Base-by-base conservation (phyloP, 2,888 invertebrate species). In the Rhyacophila evoluta region DNA sequence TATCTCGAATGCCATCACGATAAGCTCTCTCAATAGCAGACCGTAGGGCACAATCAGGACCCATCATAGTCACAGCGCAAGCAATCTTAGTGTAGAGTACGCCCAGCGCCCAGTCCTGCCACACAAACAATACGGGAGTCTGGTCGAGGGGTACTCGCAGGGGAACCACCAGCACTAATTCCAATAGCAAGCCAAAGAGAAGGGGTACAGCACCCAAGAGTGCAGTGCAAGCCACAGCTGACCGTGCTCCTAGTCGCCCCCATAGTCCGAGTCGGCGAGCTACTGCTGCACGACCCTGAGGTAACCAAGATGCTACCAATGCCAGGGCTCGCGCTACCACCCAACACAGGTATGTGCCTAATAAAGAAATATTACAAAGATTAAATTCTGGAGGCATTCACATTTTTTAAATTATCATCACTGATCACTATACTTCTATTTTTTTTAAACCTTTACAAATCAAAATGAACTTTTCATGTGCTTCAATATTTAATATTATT, bases 91-190 rank as follows among this genome's bases (percentile, higher is more conserved):
- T 98, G 86, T 99, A 98, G 0, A 99, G 90, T 10, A 99, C 97
- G 27, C 99, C 98, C 28, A 99, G 89, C 0, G 98, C 98, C 99
- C 99, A 99, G 88, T 99, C 98, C 84, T 98, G 96, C 95, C 95
- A 96, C 72, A 96, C 92, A 85, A 96, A 96, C 77, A 95, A 89
- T 36, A 96, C 94, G 0, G 96, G 98, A 5, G 97, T 97, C 87
- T 98, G 97, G 83, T 96, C 94, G 2, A 97, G 89, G 0, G 98
- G 97, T 27, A 99, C 98, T 8, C 98, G 91, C 25, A 99, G 89
- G 0, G 99, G 99, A 12, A 98, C 95, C 15, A 99, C 95, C 19
- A 97, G 87, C 0, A 96, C 96, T 85, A 98, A 89, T 86, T 99
- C 98, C 81, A 99, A 92, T 73, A 98, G 91, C 82, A 98, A 88